phyloP scores from a whole-genome alignment of 1,140 invertebrate genomes.

The Pogonomyrmex californicus region DNA sequence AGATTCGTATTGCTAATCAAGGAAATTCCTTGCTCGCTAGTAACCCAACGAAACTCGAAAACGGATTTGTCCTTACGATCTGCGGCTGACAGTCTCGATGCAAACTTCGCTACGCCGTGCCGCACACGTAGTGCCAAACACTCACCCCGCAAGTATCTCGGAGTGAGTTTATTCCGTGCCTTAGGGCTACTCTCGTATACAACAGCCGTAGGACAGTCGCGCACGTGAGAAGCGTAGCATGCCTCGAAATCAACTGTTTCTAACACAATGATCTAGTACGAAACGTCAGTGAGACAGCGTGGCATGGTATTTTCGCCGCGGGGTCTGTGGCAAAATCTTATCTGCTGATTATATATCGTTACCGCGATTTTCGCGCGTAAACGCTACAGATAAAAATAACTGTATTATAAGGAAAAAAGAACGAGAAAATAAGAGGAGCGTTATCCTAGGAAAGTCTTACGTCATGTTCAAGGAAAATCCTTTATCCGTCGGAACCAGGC shows the following conservation, averaged over 20 bases:
- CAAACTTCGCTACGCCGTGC: constrained; percentile 70
- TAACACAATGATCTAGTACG: constrained; percentile 48
- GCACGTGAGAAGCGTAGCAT: constrained; percentile 36
- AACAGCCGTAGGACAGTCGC: constrained; percentile 55
- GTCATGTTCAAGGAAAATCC: constrained; percentile 69
- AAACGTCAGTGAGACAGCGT: constrained; percentile 6
- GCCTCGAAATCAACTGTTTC: constrained; percentile 50
- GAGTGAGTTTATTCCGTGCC: constrained; percentile 74
- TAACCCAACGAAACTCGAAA: constrained; percentile 79
- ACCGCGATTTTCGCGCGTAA: not conserved
- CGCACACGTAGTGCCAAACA: constrained; percentile 73
- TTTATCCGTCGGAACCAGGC: constrained; percentile 71
- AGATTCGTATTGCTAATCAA: constrained; percentile 74
- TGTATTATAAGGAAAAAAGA: constrained; percentile 9
- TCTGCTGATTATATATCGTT: constrained; percentile 12
- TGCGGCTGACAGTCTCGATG: constrained; percentile 72
- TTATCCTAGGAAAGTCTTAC: constrained; percentile 67
- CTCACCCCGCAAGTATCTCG: constrained; percentile 75
- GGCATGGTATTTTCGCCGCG: not conserved
- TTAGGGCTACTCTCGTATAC: constrained; percentile 64
- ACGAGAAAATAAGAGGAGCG: constrained; percentile 23
- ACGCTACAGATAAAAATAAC: constrained; percentile 19
- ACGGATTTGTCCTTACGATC: constrained; percentile 79
- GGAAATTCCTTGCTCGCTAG: constrained; percentile 76
- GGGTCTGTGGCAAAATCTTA: not conserved